phyloP scores from a whole-genome alignment of 2,888 invertebrate species.

The Drosophila recens region DNA sequence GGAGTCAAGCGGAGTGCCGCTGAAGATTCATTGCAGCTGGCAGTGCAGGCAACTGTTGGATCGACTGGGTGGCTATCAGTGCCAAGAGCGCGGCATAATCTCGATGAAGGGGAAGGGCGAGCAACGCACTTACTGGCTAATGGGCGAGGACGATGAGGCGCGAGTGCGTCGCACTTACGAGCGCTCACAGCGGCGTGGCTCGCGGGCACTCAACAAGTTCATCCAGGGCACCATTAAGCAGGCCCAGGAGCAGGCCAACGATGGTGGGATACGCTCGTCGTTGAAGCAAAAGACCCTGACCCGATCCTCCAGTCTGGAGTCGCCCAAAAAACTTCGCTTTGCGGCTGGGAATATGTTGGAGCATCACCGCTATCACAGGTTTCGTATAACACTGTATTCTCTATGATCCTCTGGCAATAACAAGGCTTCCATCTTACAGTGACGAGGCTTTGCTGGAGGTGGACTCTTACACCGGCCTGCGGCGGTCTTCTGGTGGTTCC shows the following conservation, averaged over 20 bases:
- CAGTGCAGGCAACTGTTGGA: slow-evolving; percentile 90
- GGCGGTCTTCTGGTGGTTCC: slow-evolving; percentile 83
- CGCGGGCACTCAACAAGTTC: slow-evolving; percentile 84
- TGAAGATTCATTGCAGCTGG: slow-evolving; percentile 93
- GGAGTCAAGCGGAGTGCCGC: slow-evolving; percentile 93
- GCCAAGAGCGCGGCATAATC: slow-evolving; percentile 90
- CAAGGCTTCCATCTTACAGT: slow-evolving; percentile 53
- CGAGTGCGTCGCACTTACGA: slow-evolving; percentile 87
- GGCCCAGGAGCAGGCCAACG: slow-evolving; percentile 65
- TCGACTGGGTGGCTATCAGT: slow-evolving; percentile 91
- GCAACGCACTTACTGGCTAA: slow-evolving; percentile 92
- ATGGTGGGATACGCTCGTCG: slow-evolving; percentile 88
- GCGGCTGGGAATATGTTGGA: slow-evolving; percentile 89
- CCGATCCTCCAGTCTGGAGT: slow-evolving; percentile 92
- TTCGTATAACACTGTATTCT: not conserved
- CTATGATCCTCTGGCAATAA: not conserved
- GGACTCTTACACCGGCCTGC: slow-evolving; percentile 81
- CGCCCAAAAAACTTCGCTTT: slow-evolving; percentile 93
- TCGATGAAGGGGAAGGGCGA: slow-evolving; percentile 94
- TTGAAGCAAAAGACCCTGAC: slow-evolving; percentile 89
- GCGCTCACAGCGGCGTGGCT: slow-evolving; percentile 86
- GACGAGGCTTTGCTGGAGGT: slow-evolving; percentile 85
- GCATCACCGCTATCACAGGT: slow-evolving; percentile 85
- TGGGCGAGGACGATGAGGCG: slow-evolving; percentile 90
- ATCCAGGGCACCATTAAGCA: slow-evolving; percentile 84